Evolutionary conservation across 64 coral and sea anemone species (phyloP).

Genomic region (Cladopsammia gracilis): DNA sequence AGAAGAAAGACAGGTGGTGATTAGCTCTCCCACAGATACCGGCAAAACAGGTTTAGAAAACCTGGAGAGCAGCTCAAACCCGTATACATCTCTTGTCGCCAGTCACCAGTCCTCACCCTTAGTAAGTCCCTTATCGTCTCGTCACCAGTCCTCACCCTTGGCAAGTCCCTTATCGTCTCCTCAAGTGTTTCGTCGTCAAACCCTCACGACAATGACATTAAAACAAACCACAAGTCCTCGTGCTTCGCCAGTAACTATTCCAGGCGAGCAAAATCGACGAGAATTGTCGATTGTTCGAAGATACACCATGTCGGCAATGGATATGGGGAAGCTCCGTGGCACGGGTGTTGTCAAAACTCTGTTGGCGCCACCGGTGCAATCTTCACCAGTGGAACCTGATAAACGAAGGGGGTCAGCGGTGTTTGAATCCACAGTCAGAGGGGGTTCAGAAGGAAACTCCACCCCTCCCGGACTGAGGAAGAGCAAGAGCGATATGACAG

Average conservation of each 20-base stretch:
- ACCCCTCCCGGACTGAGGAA: constrained; percentile 44
- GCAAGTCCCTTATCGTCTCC: not conserved
- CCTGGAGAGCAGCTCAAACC: not conserved
- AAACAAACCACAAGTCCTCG: constrained; percentile 22
- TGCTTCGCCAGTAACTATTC: not conserved
- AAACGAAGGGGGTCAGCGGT: not conserved
- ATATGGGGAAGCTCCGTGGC: constrained; percentile 18
- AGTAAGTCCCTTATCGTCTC: not conserved
- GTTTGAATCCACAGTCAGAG: not conserved
- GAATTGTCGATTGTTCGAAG: constrained; percentile 2
- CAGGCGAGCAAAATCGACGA: not conserved
- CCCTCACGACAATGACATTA: not conserved
- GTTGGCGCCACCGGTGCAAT: not conserved
- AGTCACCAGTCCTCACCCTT: constrained; percentile 2
- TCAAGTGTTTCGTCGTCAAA: not conserved
- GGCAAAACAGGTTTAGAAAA: not conserved
- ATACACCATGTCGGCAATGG: constrained; percentile 30
- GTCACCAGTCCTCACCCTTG: not conserved
- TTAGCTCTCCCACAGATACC: not conserved
- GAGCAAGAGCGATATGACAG: constrained; percentile 42
- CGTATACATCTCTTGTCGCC: not conserved
- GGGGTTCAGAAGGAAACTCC: not conserved
- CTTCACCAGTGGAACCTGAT: not conserved
- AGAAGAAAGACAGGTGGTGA: not conserved
- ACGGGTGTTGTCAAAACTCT: not conserved